Evolutionary conservation across 1,140 invertebrate species (phyloP), one percentile per base, ranked within the genome.

Genomic region (Tetramorium alpestre): DNA sequence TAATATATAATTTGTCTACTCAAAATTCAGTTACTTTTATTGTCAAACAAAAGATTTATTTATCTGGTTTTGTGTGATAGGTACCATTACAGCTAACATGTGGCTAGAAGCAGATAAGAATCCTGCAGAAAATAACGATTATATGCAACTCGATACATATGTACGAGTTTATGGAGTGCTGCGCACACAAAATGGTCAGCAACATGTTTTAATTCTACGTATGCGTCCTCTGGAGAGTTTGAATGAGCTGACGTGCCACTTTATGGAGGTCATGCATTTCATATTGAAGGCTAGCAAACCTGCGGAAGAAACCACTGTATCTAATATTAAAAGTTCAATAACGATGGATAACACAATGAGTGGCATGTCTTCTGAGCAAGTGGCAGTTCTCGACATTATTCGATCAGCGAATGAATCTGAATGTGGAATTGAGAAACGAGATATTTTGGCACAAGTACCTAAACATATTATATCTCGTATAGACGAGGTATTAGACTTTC

Each of bases 401-500:
- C 84, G 93, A 22, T 67, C 88, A 0, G 62, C 88, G 3, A 91
- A 92, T 60, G 87, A 94, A 22, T 70, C 84, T 4, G 94, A 95
- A 6, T 90, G 84, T 73, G 95, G 95, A 4, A 92, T 95, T 11
- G 93, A 95, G 44, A 92, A 93, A 72, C n/a, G 51, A 13, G 49
- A 82, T 0, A 92, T 95, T 25, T 93, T 93, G 76, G 3, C 41
- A 16, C 25, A 88, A 58, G 84, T 94, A 8, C 93, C 94, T 0
- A 4, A 33, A n/a, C 8, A 88, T 13, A 51, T 94, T 7, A 22
- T 78, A 11, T 0, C 56, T 11, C 87, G 91, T 67, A 70, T 95
- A 18, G 93, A 95, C 77, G 90, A 93, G 16, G 95, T 95, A 47
- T 56, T 95, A 6, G 94, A 95, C 5, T 95, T 95, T 54, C 87